Base-by-base conservation (phyloP, 2,113 vertebrate species). In the Malaclemys terrapin region DNA sequence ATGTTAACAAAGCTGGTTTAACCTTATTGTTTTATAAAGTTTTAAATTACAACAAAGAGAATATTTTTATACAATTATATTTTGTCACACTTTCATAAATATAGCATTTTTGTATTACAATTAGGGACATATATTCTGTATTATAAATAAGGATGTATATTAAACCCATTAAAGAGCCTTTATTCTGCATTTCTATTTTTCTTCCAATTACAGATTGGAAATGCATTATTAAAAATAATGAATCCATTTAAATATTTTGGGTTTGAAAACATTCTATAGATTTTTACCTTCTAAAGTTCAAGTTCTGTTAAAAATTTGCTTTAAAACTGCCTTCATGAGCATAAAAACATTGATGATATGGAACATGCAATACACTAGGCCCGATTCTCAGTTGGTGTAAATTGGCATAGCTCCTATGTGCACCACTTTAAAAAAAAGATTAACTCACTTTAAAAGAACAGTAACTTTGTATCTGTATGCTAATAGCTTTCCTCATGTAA, bases 311-410 rank as follows among this genome's bases (percentile, higher is more conserved):
- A 80, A 52, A 6, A 62, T 56, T 2, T 69, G 3, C 31, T 12
- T 81, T 45, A 83, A 91, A 53, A 25, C 4, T 1, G 5, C 0
- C 14, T 78, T 65, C 80, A 88, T 62, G 12, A 27, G 5, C 35
- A 29, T 13, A 87, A 53, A 82, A 53, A 10, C 0, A 0, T 87
- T 82, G 8, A 3, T 56, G 2, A 25, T n/a, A 62, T 1, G 10
- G 7, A 1, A 78, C 24, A 16, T 72, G 80, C 2, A 2, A n/a
- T 1, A 25, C 0, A 47, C n/a, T 19, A 4, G 42, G 31, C 83
- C 75, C 24, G 10, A 13, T 4, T 59, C 93, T 86, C 52, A 54
- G 45, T 65, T 25, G 9, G 2, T 29, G n/a, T 4, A 8, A 56
- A 7, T 14, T 27, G 25, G 24, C 42, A 27, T 47, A 45, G 75